Percentiles rank a stretch among this genome's conserved stretches.
Evolutionary conservation across 2,113 vertebrate species (phyloP).

Genomic region (Verasper variegatus): DNA sequence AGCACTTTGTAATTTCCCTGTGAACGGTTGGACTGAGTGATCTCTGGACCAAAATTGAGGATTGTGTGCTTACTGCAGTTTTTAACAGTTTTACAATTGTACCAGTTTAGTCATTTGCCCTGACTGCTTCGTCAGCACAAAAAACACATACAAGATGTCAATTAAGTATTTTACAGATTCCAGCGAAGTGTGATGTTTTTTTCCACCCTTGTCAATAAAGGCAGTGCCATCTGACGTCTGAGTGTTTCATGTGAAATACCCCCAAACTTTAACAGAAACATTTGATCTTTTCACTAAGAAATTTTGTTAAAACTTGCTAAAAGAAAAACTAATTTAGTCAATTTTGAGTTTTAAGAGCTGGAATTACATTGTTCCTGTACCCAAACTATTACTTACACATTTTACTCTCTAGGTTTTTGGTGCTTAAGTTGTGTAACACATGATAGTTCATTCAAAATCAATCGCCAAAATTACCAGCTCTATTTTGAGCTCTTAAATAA

Average conservation of each 20-base stretch:
- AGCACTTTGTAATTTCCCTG: constrained; percentile 27
- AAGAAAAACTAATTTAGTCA: too few relatives aligned
- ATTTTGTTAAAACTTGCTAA: too few relatives aligned
- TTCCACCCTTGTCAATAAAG: constrained; percentile 53
- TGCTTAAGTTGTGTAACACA: too few relatives aligned
- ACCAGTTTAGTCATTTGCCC: not conserved
- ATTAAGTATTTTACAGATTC: constrained; percentile 13
- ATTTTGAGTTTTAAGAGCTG: too few relatives aligned
- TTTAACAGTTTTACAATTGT: constrained; percentile 22
- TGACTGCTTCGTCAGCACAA: constrained; percentile 24
- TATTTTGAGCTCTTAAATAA: too few relatives aligned
- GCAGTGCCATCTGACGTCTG: constrained; percentile 41
- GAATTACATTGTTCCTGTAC: too few relatives aligned
- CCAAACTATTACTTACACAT: not conserved
- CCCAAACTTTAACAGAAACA: not conserved
- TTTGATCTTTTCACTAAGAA: too few relatives aligned
- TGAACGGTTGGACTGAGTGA: constrained; percentile 11
- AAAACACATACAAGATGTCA: constrained; percentile 2
- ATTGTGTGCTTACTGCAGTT: constrained; percentile 10
- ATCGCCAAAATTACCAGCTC: too few relatives aligned
- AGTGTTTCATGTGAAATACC: not conserved
- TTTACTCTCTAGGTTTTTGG: too few relatives aligned
- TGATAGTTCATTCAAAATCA: too few relatives aligned
- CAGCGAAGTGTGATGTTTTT: constrained; percentile 18
- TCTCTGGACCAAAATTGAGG: constrained; percentile 30